phyloP scores from a whole-genome alignment of 1,140 invertebrate genomes.

The Lordiphosa stackelbergi region DNA sequence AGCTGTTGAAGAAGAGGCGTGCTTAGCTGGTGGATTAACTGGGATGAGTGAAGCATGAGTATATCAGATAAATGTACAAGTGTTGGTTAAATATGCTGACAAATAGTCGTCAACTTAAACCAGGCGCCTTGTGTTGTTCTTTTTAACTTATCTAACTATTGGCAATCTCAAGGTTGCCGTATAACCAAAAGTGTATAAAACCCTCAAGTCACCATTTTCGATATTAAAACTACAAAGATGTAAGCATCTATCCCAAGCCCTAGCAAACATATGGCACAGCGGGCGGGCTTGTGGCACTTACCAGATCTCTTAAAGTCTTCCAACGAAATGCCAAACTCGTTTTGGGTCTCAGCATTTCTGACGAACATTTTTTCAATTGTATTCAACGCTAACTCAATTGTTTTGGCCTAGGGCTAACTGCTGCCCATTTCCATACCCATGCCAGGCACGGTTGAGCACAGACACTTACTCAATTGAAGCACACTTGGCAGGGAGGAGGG shows the following conservation, averaged over 20 bases:
- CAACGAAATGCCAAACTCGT: conserved; percentile 66
- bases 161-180: no score
- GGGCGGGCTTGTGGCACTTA: conserved; percentile 31
- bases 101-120: no score
- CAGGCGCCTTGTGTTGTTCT: no score
- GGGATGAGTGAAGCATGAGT: no score
- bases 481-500: conserved; percentile 16
- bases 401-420: conserved; percentile 53
- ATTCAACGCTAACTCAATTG: conserved; percentile 73
- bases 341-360: conserved; percentile 59
- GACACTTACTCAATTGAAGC: conserved; percentile 46
- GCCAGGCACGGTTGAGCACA: conserved; percentile 15
- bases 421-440: conserved; percentile 40
- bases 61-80: no score
- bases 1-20: no score
- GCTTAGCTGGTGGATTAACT: no score
- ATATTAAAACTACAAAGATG: neutral
- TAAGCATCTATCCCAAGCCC: conserved; percentile 1
- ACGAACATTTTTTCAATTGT: conserved; percentile 66
- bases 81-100: no score
- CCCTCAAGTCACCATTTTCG: no score
- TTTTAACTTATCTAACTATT: no score
- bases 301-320: conserved; percentile 43
- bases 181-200: no score
- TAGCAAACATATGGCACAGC: conserved; percentile 28